Percentiles rank a stretch among this genome's conserved stretches.
These are phyloP conservation scores for Tenthredo livida DNA, from an alignment of 2,888 invertebrate species.

Conservation along the genomic window DNA sequence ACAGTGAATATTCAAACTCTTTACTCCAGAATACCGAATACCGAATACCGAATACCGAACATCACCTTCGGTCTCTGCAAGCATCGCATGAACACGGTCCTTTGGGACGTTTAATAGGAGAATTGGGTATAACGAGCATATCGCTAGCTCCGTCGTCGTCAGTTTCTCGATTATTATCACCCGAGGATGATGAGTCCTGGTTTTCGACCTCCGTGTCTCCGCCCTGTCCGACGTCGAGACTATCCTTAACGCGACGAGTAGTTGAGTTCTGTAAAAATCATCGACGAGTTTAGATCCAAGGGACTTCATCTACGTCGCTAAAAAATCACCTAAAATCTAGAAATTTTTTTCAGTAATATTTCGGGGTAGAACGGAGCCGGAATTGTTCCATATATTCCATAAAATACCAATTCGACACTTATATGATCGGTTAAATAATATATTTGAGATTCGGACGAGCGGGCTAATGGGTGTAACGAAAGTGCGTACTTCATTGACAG, in stretches of 20 bases:
- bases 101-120: slow-evolving; percentile 59
- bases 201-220: slow-evolving; percentile 46
- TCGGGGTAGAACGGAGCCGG: neutral
- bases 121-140: slow-evolving; percentile 54
- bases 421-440: neutral
- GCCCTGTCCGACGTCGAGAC: slow-evolving; percentile 57
- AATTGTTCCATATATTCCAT: neutral
- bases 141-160: slow-evolving; percentile 56
- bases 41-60: slow-evolving; percentile 28
- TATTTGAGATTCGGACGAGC: neutral
- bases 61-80: slow-evolving; percentile 71
- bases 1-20: neutral
- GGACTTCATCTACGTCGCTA: neutral
- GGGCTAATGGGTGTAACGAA: slow-evolving; percentile 28
- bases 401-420: neutral
- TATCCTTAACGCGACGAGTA: slow-evolving; percentile 50
- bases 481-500: slow-evolving; percentile 32
- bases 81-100: slow-evolving; percentile 70
- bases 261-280: slow-evolving; percentile 4
- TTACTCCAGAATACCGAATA: neutral
- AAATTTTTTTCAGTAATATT: neutral
- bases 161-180: slow-evolving; percentile 48
- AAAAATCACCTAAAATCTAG: too few species aligned
- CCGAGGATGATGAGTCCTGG: slow-evolving; percentile 26
- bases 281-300: neutral